Percentiles rank a stretch among this genome's conserved stretches.
These are phyloP conservation scores for Zapus hudsonius DNA, from an alignment of 2,113 vertebrate species.

Conservation along the genomic window DNA sequence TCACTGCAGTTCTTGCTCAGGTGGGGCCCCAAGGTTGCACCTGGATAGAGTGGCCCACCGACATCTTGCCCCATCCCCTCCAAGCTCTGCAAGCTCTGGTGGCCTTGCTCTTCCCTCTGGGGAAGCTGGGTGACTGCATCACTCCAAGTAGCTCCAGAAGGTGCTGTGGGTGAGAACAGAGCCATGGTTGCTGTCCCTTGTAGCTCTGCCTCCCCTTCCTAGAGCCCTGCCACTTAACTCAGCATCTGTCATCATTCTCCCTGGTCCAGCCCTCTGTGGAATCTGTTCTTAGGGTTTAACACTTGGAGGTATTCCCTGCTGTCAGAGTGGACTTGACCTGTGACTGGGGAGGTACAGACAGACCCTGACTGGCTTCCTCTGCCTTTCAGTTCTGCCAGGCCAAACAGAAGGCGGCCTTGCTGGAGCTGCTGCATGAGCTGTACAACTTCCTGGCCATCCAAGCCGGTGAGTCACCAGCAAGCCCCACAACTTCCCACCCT, in stretches of 20 bases:
- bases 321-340: too few species aligned
- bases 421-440: conserved; percentile 85
- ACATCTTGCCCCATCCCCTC: background rate
- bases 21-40: too few species aligned
- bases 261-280: background rate
- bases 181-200: background rate
- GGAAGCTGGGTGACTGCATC: fast-evolving
- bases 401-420: conserved; percentile 84
- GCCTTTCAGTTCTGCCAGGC: conserved; percentile 86
- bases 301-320: background rate
- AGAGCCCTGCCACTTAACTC: background rate
- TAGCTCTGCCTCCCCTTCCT: background rate
- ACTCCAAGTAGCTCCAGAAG: fast-evolving
- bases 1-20: background rate
- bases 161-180: fast-evolving
- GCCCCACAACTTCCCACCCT: background rate
- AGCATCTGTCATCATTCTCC: background rate
- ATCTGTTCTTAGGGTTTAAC: background rate
- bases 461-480: conserved; percentile 84
- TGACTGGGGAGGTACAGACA: background rate
- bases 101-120: fast-evolving
- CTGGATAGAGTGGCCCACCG: background rate
- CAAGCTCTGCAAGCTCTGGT: fast-evolving
- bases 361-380: background rate
- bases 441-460: conserved; percentile 88